Evolutionary conservation across 2,797 vertebrate genomes (phyloP).

Genomic region (Periophthalmus magnuspinnatus): DNA sequence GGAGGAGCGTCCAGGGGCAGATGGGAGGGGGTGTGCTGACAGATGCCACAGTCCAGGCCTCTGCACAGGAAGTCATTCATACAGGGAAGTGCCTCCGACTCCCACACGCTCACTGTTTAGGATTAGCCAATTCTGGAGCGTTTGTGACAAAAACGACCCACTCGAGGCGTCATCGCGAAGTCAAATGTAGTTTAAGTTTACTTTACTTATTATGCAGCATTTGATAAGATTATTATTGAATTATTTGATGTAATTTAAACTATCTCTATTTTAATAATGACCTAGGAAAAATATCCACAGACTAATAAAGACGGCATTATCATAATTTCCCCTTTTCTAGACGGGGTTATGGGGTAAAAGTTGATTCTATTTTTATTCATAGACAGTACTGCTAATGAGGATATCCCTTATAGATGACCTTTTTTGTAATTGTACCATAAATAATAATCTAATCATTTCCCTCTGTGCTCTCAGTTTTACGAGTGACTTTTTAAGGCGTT

Average conservation of each 20-base stretch:
- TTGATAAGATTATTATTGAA: not conserved
- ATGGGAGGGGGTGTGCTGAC: slow-evolving; percentile 51
- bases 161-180: slow-evolving; percentile 1
- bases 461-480: not conserved
- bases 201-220: not conserved
- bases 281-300: not conserved
- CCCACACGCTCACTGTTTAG: slow-evolving; percentile 48
- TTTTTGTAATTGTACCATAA: not conserved
- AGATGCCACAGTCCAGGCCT: slow-evolving; percentile 79
- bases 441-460: not conserved
- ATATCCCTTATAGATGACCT: not conserved
- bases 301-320: not conserved
- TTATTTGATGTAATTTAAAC: slow-evolving; percentile 1
- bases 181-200: slow-evolving; percentile 4
- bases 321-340: not conserved
- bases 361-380: not conserved
- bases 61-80: slow-evolving; percentile 80
- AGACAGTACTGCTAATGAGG: not conserved
- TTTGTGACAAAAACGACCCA: slow-evolving; percentile 27
- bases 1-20: slow-evolving; percentile 23
- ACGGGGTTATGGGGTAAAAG: not conserved
- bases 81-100: slow-evolving; percentile 61
- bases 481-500: too few species aligned
- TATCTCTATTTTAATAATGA: slow-evolving; percentile 1
- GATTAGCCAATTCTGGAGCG: slow-evolving; percentile 34